Conservation (phyloP, 2,888 invertebrate genomes). For the Drosophila atroscutellata region DNA sequence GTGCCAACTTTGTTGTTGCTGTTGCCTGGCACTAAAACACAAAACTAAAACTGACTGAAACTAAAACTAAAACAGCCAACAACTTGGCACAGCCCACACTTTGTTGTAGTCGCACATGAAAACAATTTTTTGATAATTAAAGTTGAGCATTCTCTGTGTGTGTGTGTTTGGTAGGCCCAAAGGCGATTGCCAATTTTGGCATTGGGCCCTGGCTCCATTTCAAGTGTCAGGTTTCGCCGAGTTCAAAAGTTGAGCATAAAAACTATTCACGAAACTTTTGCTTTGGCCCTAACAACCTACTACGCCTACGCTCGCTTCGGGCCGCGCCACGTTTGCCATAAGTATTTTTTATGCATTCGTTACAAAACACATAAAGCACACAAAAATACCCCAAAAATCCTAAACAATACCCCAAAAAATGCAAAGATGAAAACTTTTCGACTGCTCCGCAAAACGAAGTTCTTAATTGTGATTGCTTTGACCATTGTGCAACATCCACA, state of each 20-base stretch:
- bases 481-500: not conserved
- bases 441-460: slow-evolving; percentile 14
- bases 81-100: slow-evolving; percentile 61
- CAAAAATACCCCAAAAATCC: not conserved
- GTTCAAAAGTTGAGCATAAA: slow-evolving; percentile 49
- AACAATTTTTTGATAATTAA: slow-evolving; percentile 67
- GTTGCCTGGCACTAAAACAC: slow-evolving; percentile 54
- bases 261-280: slow-evolving; percentile 45
- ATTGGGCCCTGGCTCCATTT: slow-evolving; percentile 64
- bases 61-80: slow-evolving; percentile 43
- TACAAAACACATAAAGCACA: slow-evolving; percentile 9
- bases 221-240: slow-evolving; percentile 59
- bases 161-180: slow-evolving; percentile 25
- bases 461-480: slow-evolving; percentile 34
- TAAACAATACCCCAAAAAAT: not conserved
- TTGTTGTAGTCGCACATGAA: slow-evolving; percentile 61
- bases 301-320: slow-evolving; percentile 18
- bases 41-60: slow-evolving; percentile 48
- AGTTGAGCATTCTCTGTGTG: slow-evolving; percentile 51
- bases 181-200: slow-evolving; percentile 60
- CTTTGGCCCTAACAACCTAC: slow-evolving; percentile 19
- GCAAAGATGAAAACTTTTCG: slow-evolving; percentile 16
- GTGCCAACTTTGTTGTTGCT: slow-evolving; percentile 56
- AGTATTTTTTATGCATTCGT: slow-evolving; percentile 21
- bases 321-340: slow-evolving; percentile 17